Base-by-base conservation (phyloP, 2,113 vertebrate species). In the Gobiocypris rarus region DNA sequence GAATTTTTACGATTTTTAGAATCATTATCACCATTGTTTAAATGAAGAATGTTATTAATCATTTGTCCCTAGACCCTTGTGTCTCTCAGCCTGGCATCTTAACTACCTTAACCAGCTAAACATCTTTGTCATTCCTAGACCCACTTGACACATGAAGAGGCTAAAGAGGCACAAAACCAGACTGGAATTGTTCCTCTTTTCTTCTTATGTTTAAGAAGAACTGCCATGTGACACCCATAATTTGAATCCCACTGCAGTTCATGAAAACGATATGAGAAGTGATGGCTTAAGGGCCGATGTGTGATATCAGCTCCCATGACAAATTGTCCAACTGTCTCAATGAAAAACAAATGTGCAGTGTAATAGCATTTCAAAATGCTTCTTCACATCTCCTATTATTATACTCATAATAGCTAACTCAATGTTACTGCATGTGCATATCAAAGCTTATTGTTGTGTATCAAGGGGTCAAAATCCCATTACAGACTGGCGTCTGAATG, bases 401-500 rank as follows among this genome's bases (percentile, higher is more conserved):
- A 15, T 43, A 58, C 24, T 13, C 67, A 82, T 41, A 43, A 73
- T 15, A 38, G 52, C 69, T 34, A 61, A 73, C 59, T 59, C 38
- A 67, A 28, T 41, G 54, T 74, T 74, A 26, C 26, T 43, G 34
- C 45, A 61, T 82, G 67, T 82, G 74, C 70, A 59, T 24, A 50
- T 26, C 61, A 85, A 43, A 69, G 73, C 38, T 80, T 43, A 73
- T 73, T 71, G 31, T 61, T 63, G 61, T 75, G 76, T 78, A 71
- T 65, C 22, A 56, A 52, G 17, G 15, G 24, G 43, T 34, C 45
- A 65, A 24, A 76, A 77, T 84, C 61, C 71, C 71, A 81, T 63
- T 52, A 87, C 24, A 41, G n/a, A 43, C 24, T 61, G 73, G 19
- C 38, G 14, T 5, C 43, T 67, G 83, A 91, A 90, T 83, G 78